phyloP scores from a whole-genome alignment of 2,113 vertebrate genomes.

The Heterotis niloticus region DNA sequence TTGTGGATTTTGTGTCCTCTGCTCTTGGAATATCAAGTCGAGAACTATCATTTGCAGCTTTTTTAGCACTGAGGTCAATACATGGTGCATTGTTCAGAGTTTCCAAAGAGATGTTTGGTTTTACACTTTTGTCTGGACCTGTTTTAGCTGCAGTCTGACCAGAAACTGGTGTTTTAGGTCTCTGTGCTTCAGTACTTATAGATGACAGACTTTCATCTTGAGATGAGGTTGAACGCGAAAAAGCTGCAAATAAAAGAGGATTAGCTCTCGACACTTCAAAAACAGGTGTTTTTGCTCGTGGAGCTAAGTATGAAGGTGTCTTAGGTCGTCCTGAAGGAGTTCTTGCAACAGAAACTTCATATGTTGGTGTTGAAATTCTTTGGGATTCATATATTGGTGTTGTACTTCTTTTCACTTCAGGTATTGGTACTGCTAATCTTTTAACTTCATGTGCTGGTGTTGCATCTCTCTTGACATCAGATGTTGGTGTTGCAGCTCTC shows the following conservation, averaged over 20 bases:
- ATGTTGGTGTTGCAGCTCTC: constrained; percentile 13
- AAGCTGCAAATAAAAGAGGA: constrained; percentile 48
- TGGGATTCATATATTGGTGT: constrained; percentile 27
- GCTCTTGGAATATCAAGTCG: constrained; percentile 3
- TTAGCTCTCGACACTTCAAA: constrained; percentile 56
- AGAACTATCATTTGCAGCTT: constrained; percentile 16
- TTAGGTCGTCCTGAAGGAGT: constrained; percentile 43
- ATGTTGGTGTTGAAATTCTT: constrained; percentile 24
- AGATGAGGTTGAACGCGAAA: constrained; percentile 40
- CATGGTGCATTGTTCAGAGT: constrained; percentile 13
- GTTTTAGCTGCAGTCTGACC: constrained; percentile 18
- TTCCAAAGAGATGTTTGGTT: constrained; percentile 13
- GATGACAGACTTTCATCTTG: constrained; percentile 30
- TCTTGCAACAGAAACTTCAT: constrained; percentile 31
- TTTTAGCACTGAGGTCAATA: no score
- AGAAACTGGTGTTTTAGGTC: constrained; percentile 25
- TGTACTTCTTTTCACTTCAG: constrained; percentile 26
- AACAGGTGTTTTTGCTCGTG: constrained; percentile 45
- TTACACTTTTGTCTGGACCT: constrained; percentile 23
- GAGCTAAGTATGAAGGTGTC: constrained; percentile 41
- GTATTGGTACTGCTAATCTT: not conserved
- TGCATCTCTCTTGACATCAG: not conserved
- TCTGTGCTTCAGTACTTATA: constrained; percentile 28
- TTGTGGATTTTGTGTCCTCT: constrained; percentile 32
- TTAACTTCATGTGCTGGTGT: not conserved